A percentile compares a stretch with the other conserved stretches of the same genome.
These are phyloP conservation scores for Araneus ventricosus DNA, from an alignment of 1,140 invertebrate genomes.

Conservation along the genomic window DNA sequence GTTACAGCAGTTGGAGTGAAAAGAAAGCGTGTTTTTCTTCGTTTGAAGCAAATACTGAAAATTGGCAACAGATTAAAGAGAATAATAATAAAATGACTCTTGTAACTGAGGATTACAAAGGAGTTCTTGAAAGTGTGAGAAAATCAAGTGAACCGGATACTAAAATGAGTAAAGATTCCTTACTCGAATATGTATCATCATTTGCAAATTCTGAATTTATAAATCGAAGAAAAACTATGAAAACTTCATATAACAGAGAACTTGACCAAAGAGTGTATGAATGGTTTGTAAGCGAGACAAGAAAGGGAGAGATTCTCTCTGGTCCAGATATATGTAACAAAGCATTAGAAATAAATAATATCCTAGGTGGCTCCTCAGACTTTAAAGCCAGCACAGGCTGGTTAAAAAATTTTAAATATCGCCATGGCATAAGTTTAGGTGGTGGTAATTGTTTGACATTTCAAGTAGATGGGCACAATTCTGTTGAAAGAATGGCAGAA, in stretches of 20 bases:
- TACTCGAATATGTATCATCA: slow-evolving; percentile 40
- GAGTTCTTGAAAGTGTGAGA: neutral
- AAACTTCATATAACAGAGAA: slow-evolving; percentile 18
- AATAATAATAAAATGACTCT: neutral
- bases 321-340: slow-evolving; percentile 64
- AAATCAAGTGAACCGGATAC: slow-evolving; percentile 47
- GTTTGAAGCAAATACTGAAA: slow-evolving; percentile 29
- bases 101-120: slow-evolving; percentile 34
- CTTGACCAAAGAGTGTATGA: slow-evolving; percentile 58
- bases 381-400: slow-evolving; percentile 72
- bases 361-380: slow-evolving; percentile 1
- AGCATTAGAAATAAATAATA: slow-evolving; percentile 37
- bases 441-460: neutral
- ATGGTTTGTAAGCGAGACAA: slow-evolving; percentile 2
- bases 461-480: neutral
- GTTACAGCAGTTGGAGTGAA: neutral
- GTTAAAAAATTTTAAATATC: slow-evolving; percentile 62
- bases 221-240: slow-evolving; percentile 58
- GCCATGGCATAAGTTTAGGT: slow-evolving; percentile 41
- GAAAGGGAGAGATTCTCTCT: slow-evolving; percentile 14
- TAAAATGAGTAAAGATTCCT: slow-evolving; percentile 39
- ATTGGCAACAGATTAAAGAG: slow-evolving; percentile 39
- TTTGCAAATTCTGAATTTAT: slow-evolving; percentile 7
- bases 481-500: neutral
- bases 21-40: slow-evolving; percentile 46